Conservation (phyloP, 2,888 invertebrate genomes). For the Pteria penguin region DNA sequence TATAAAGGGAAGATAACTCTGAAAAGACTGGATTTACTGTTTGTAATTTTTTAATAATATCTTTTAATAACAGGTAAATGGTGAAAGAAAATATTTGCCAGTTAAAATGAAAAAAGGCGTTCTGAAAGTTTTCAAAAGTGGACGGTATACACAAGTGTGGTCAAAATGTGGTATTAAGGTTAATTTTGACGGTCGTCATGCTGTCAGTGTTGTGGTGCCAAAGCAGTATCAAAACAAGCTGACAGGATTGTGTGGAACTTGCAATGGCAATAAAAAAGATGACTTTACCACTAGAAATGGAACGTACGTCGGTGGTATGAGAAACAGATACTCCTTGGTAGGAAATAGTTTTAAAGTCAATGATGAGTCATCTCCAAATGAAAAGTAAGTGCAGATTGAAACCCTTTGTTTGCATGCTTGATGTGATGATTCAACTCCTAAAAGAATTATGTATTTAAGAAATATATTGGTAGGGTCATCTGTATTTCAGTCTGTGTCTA, state of each 20-base stretch:
- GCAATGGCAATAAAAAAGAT: not conserved
- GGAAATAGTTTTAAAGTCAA: not conserved
- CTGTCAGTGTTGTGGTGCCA: too few species aligned
- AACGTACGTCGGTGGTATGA: not conserved
- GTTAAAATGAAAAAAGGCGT: slow-evolving; percentile 1
- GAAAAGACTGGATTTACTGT: too few species aligned
- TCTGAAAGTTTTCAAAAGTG: slow-evolving; percentile 23
- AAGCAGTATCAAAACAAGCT: not conserved
- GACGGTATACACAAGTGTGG: too few species aligned
- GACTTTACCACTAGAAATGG: not conserved
- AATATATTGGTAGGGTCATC: too few species aligned
- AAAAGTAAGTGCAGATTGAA: not conserved
- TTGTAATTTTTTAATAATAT: slow-evolving; percentile 47
- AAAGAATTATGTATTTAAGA: too few species aligned
- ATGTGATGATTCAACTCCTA: too few species aligned
- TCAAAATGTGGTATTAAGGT: too few species aligned
- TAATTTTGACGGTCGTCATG: too few species aligned
- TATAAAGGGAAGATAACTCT: too few species aligned
- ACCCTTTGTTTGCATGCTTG: not conserved
- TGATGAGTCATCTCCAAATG: not conserved
- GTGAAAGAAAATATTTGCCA: slow-evolving; percentile 8
- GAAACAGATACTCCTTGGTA: not conserved
- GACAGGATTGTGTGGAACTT: not conserved
- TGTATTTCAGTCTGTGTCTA: too few species aligned
- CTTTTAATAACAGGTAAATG: slow-evolving; percentile 30